Base-by-base conservation (phyloP, 1,140 invertebrate species). In the Heterodera carotae region DNA sequence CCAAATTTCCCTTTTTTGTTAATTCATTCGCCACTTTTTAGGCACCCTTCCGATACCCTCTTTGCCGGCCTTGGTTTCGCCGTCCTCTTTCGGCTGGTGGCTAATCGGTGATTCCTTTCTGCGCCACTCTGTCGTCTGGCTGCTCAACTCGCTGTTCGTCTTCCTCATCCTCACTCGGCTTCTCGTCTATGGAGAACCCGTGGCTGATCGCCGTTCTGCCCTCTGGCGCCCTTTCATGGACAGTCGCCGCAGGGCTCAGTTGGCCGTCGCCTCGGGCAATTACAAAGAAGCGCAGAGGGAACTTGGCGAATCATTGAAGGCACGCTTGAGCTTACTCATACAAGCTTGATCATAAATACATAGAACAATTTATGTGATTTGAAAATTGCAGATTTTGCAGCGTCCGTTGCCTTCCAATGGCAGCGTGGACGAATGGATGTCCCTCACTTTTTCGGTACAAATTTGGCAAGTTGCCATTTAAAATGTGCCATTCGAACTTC, bases 241-340 rank as follows among this genome's bases (percentile, higher is more conserved):
- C 15, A 71, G 70, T 2, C 79, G 83, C 66, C 67, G 82, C 29
- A 67, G 76, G 29, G 84, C 85, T n/a, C 75, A 53, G 31, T 36
- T 33, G 25, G 80, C 82, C 27, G 68, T 88, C 6, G 72, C 36
- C 48, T 76, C 62, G 12, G 77, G 83, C 64, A 87, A 88, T 78
- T 78, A 78, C 56, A 82, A 82, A 72, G 86, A 88, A 34, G 86
- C 86, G n/a, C 85, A 86, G 43, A 75, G 85, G 15, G 82, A 87
- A 59, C 77, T 87, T 25, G 29, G 43, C 10, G 86, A 86, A 22
- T 81, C 83, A 10, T 67, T 86, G 25, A 70, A 83, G 5, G 82
- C 80, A 67, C 1, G 48, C 12, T n/a, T n/a, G n/a, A n/a, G n/a
- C n/a, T n/a, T n/a, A n/a, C n/a, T n/a, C n/a, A n/a, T n/a, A n/a